phyloP scores from a whole-genome alignment of 1,140 invertebrate genomes.

The Colletes latitarsis region DNA sequence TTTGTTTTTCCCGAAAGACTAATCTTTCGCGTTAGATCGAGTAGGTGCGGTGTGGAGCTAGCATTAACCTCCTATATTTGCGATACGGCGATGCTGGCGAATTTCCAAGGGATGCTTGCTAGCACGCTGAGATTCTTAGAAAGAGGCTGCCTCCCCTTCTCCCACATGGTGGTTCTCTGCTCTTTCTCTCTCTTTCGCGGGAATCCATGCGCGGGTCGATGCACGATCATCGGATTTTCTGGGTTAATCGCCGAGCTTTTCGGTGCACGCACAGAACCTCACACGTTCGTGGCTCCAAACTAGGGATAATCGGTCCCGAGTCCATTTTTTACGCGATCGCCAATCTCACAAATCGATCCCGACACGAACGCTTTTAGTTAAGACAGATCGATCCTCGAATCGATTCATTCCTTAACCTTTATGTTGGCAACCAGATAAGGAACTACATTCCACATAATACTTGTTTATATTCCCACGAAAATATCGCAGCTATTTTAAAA shows the following conservation, averaged over 20 bases:
- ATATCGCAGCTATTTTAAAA: too few relatives aligned
- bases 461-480: too few relatives aligned
- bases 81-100: slow-evolving; percentile 61
- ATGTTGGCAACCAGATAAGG: too few relatives aligned
- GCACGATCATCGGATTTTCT: slow-evolving; percentile 68
- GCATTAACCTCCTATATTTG: slow-evolving; percentile 64
- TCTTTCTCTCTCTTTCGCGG: slow-evolving; percentile 38
- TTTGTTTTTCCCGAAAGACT: too few relatives aligned
- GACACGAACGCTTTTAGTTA: too few relatives aligned
- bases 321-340: too few relatives aligned
- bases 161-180: slow-evolving; percentile 3
- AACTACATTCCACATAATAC: too few relatives aligned
- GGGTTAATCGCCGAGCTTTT: slow-evolving; percentile 65
- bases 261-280: slow-evolving; percentile 5
- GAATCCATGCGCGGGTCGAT: slow-evolving; percentile 54
- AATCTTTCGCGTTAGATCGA: too few relatives aligned
- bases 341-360: too few relatives aligned
- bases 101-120: slow-evolving; percentile 64
- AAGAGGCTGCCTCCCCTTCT: slow-evolving; percentile 49
- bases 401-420: too few relatives aligned
- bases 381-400: too few relatives aligned
- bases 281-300: neutral
- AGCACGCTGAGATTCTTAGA: slow-evolving; percentile 67
- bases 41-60: slow-evolving; percentile 36
- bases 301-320: too few relatives aligned